Base-by-base conservation (phyloP, 1,140 invertebrate species). In the Pachypeltis micranthus region DNA sequence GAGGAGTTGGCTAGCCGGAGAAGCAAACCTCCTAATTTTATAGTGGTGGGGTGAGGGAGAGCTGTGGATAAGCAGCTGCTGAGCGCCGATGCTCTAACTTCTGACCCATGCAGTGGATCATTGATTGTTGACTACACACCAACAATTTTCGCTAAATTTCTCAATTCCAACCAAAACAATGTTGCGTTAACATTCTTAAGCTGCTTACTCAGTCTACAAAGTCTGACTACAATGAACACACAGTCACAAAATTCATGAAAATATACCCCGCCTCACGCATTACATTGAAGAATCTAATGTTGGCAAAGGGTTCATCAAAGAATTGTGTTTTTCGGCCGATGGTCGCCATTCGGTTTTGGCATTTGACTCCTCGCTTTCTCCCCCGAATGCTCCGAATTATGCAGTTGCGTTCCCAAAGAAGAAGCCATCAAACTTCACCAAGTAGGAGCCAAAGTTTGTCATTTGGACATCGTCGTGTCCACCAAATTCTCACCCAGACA, bases 401-500 rank as follows among this genome's bases (percentile, higher is more conserved):
- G 86, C 1, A 81, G 84, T 63, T 85, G 83, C 70, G 80, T 83
- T 1, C 81, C 83, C 16, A 69, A 74, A 56, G 71, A 74, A 39
- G 67, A 61, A 67, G 74, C 73, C 67, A 63, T 71, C 21, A 65
- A 68, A 47, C 69, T 85, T 59, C 70, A 79, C 66, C 83, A 90
- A 71, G 70, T 93, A 24, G 81, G 82, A 1, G 82, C 81, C 4
- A 85, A 83, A 66, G 77, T 84, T 58, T 84, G 84, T 67, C 92
- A 95, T 71, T 76, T 80, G 24, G 86, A 91, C 69, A 85, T 89
- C 59, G 91, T 95, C n/a, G 83, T 95, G 23, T 88, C 90, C 72
- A 91, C 90, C 59, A 92, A 90, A 75, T 96, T 95, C 74, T 93
- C 87, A 59, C 92, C 92, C 0, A 81, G 80, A 3, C 86, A 93